A percentile compares a stretch with the other conserved stretches of the same genome.
These are phyloP conservation scores for Actenoides lindsayi DNA, from an alignment of 2,113 vertebrate genomes.

Conservation along the genomic window DNA sequence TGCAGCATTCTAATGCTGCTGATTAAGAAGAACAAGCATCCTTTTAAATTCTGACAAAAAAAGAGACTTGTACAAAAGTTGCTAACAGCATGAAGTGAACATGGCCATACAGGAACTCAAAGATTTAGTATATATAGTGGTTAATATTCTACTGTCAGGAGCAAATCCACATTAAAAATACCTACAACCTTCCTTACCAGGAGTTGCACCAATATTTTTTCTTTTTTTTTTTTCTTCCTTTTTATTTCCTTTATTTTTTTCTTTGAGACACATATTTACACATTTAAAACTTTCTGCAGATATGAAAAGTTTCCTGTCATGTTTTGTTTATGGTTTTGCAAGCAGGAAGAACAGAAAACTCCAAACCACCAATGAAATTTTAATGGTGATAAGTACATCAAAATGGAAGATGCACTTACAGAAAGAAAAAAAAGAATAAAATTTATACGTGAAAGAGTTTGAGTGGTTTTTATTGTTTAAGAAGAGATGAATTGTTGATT, in stretches of 20 bases:
- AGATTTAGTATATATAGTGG: neutral
- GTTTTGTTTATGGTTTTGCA: neutral
- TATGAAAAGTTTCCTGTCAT: neutral
- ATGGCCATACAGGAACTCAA: neutral
- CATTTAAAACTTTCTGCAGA: neutral
- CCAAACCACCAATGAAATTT: neutral
- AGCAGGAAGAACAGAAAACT: neutral
- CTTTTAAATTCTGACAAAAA: neutral
- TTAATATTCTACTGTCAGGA: neutral
- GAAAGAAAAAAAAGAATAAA: neutral
- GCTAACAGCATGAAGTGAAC: neutral
- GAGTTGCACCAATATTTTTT: neutral
- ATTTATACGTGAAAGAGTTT: neutral
- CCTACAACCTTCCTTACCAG: neutral
- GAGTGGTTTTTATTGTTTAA: neutral
- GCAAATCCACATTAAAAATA: neutral
- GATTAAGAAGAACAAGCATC: neutral
- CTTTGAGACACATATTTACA: neutral
- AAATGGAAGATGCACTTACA: neutral
- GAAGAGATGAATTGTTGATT: neutral
- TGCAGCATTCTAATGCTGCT: neutral
- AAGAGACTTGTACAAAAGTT: neutral
- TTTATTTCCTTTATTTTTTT: neutral
- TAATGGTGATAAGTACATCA: neutral
- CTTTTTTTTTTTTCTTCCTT: too few species aligned